Conservation (phyloP, 92 coral and sea anemone species). For the Metridium senile region DNA sequence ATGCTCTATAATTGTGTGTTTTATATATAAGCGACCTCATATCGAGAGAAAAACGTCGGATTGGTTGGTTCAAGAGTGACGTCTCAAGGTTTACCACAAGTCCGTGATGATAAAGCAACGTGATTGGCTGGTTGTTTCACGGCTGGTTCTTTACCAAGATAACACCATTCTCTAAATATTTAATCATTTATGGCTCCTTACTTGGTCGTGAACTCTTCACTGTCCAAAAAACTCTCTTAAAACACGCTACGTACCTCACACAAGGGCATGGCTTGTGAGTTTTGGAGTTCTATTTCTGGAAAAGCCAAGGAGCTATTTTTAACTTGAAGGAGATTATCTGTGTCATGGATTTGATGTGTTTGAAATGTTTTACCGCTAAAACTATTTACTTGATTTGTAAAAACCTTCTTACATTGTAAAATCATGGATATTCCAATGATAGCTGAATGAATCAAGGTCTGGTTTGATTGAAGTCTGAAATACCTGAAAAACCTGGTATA, state of each 20-base stretch:
- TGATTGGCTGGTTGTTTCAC: constrained; percentile 27
- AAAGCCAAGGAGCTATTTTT: background rate
- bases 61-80: constrained; percentile 10
- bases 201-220: constrained; percentile 4
- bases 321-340: background rate
- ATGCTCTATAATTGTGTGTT: constrained; percentile 2
- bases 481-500: background rate
- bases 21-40: constrained; percentile 5
- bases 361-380: no score
- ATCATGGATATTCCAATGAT: background rate
- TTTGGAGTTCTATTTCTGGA: background rate
- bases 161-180: constrained; percentile 14
- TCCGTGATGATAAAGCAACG: background rate
- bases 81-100: constrained; percentile 17
- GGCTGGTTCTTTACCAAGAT: constrained; percentile 19
- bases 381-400: no score
- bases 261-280: background rate
- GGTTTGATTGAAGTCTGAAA: background rate
- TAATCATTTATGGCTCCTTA: constrained; percentile 15
- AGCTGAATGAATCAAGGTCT: background rate
- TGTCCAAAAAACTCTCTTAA: background rate
- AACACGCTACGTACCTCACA: background rate
- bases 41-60: background rate
- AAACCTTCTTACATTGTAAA: background rate
- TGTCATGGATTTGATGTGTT: background rate